A percentile compares a stretch with the other conserved stretches of the same genome.
Evolutionary conservation across 2,888 invertebrate genomes (phyloP).

Genomic region (Magallana nippona): DNA sequence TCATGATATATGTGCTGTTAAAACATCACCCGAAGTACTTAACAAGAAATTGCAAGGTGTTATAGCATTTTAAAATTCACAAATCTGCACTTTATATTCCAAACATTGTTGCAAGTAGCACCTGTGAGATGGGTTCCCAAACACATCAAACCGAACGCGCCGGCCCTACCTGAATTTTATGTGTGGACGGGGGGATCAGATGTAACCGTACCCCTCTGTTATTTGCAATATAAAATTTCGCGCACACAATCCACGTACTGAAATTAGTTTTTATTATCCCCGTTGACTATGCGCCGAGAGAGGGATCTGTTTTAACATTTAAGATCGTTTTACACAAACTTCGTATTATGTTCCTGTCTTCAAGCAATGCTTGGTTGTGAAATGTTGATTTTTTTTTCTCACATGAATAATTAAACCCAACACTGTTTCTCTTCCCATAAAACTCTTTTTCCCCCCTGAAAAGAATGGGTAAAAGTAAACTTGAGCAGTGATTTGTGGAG

Average conservation of each 20-base stretch:
- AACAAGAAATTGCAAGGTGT: constrained; percentile 35
- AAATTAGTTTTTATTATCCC: constrained; percentile 50
- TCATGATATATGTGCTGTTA: constrained; percentile 32
- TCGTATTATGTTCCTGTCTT: constrained; percentile 26
- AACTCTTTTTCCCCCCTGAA: constrained; percentile 18
- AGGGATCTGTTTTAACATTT: constrained; percentile 33
- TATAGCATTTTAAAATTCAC: constrained; percentile 35
- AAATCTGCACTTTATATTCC: constrained; percentile 35
- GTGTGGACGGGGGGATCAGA: constrained; percentile 20
- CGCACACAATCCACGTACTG: constrained; percentile 49
- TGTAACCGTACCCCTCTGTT: constrained; percentile 40
- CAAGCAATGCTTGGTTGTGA: constrained; percentile 21
- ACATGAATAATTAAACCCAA: constrained; percentile 30
- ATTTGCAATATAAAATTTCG: constrained; percentile 44
- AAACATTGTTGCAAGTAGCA: constrained; percentile 37
- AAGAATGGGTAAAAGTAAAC: constrained; percentile 20
- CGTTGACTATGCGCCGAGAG: background rate
- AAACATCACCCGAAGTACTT: constrained; percentile 30
- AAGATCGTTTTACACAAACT: constrained; percentile 37
- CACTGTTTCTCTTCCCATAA: constrained; percentile 29
- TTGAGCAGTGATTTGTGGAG: constrained; percentile 10
- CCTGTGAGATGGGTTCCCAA: constrained; percentile 37
- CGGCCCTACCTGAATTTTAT: constrained; percentile 39
- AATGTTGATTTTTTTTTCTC: constrained; percentile 33
- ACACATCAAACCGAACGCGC: constrained; percentile 37